Evolutionary conservation across 53 echinoderm and acorn worm genomes (phyloP), one percentile per base, ranked within the genome.

Genomic region (Holothuria leucospilota): DNA sequence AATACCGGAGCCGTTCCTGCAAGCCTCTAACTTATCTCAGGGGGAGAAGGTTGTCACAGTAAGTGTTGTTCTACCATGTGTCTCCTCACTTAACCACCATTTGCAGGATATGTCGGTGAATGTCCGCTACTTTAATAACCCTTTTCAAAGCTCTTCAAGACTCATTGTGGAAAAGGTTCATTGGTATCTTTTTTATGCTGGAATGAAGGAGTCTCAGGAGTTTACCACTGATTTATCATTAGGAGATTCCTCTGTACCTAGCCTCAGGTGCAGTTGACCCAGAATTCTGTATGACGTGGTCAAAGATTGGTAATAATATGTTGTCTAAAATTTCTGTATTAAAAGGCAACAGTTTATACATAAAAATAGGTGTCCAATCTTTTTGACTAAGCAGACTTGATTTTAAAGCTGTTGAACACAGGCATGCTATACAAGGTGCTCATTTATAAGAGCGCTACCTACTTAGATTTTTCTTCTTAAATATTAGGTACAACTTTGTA

Each of bases 221-320:
- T 41, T 20, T 12, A 20, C 70, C 6, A 27, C 56, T 53, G 59
- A 78, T 65, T 16, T 65, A 12, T 79, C 79, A 41, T 78, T 79
- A 78, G 78, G 79, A 21, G 79, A 87, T n/a, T 49, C 87, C 87
- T 49, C n/a, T 80, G 26, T 87, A 87, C 79, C 41, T 87, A 51
- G 49, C 63, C 42, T 63, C 87, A 46, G 87, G 79, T 79, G 68
- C 46, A 46, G 34, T 78, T 21, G 68, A 87, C 59, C 63, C 46
- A 75, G 62, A 62, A 38, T 86, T 86, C 86, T 62, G 73, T 16
- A 38, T 52, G 62, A 75, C 60, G 63, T 86, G 77, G 86, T n/a
- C n/a, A n/a, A n/a, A n/a, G n/a, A n/a, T n/a, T n/a, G n/a, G n/a
- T n/a, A n/a, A n/a, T n/a, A n/a, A n/a, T n/a, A n/a, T n/a, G n/a